These are phyloP conservation scores for Nematopogon swammerdamellus DNA, from an alignment of 2,888 invertebrate species.

Conservation along the genomic window DNA sequence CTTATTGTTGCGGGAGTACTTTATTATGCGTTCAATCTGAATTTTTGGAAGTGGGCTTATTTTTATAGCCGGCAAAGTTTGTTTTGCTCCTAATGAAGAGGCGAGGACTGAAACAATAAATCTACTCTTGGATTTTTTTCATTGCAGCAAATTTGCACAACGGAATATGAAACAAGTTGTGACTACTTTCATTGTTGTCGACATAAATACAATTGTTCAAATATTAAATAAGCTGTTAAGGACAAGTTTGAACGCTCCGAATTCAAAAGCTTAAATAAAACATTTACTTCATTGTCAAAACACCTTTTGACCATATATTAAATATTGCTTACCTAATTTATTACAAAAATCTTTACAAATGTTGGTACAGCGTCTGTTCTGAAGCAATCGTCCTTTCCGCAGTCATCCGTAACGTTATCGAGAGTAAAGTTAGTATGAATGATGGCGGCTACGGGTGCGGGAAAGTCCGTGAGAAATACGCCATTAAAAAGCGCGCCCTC, in stretches of 20 bases:
- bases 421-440: not conserved
- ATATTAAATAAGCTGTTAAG: too few relatives aligned
- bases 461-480: not conserved
- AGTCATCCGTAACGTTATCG: not conserved
- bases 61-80: not conserved
- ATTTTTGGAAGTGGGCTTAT: not conserved
- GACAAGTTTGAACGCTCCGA: too few relatives aligned
- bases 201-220: too few relatives aligned
- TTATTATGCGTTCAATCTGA: not conserved
- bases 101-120: not conserved
- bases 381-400: not conserved
- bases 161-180: too few relatives aligned
- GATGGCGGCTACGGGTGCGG: too few relatives aligned
- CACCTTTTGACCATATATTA: too few relatives aligned
- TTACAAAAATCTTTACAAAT: conserved; percentile 12
- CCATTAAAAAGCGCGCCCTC: not conserved
- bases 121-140: too few relatives aligned
- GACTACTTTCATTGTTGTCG: too few relatives aligned
- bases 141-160: too few relatives aligned
- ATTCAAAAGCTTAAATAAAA: too few relatives aligned
- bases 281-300: too few relatives aligned
- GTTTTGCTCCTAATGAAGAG: not conserved
- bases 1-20: not conserved
- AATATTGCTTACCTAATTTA: not conserved
- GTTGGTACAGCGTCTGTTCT: not conserved